phyloP scores from a whole-genome alignment of 1,140 invertebrate species.

The Reticulitermes speratus region DNA sequence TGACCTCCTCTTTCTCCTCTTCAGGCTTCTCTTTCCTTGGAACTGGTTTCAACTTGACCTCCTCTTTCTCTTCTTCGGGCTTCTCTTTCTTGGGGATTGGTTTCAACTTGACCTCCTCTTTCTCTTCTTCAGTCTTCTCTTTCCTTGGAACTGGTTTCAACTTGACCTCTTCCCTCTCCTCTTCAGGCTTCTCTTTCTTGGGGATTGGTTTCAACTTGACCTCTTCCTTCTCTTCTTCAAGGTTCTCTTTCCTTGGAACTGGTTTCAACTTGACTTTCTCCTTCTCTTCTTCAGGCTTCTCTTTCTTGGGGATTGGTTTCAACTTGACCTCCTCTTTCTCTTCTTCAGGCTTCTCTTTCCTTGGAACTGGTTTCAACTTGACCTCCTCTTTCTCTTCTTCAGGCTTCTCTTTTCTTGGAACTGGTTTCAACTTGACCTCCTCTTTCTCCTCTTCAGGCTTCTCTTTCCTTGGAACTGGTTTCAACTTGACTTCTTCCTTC shows the following conservation, averaged over 20 bases:
- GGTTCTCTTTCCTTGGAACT: slow-evolving; percentile 30
- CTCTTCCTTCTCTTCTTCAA: slow-evolving; percentile 35
- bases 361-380: slow-evolving; percentile 48
- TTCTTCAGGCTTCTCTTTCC: slow-evolving; percentile 36
- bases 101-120: slow-evolving; percentile 42
- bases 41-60: slow-evolving; percentile 41
- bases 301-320: slow-evolving; percentile 29
- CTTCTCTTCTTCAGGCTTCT: slow-evolving; percentile 29
- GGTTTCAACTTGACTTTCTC: slow-evolving; percentile 41
- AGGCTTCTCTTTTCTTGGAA: slow-evolving; percentile 43
- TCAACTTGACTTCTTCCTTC: slow-evolving; percentile 29
- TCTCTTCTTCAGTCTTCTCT: slow-evolving; percentile 41
- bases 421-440: slow-evolving; percentile 42
- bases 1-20: slow-evolving; percentile 38
- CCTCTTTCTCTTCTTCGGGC: slow-evolving; percentile 37
- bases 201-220: slow-evolving; percentile 44
- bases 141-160: slow-evolving; percentile 35
- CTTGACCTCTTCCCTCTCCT: slow-evolving; percentile 32
- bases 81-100: slow-evolving; percentile 40
- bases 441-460: slow-evolving; percentile 38
- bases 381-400: slow-evolving; percentile 45
- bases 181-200: slow-evolving; percentile 38
- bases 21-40: slow-evolving; percentile 40
- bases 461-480: slow-evolving; percentile 38
- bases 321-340: slow-evolving; percentile 31